phyloP scores from a whole-genome alignment of 2,888 invertebrate species.

The Tetrapedia diversipes region DNA sequence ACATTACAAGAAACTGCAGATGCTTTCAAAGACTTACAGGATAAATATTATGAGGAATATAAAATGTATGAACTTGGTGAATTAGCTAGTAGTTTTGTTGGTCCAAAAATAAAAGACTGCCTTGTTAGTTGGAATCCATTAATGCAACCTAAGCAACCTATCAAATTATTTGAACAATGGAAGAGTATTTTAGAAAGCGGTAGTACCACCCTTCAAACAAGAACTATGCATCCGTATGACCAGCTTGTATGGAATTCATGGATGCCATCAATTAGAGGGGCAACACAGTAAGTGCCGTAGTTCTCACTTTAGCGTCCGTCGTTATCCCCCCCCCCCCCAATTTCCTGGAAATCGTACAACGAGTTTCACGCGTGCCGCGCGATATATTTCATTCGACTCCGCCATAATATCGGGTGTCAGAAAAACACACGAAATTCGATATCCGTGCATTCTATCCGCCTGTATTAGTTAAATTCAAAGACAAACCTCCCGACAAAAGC shows the following conservation, averaged over 20 bases:
- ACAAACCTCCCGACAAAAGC: too few relatives aligned
- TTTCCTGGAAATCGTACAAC: too few relatives aligned
- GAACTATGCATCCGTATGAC: constrained; percentile 89
- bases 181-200: constrained; percentile 85
- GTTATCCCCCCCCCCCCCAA: too few relatives aligned
- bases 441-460: too few relatives aligned
- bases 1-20: constrained; percentile 85
- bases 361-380: too few relatives aligned
- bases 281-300: constrained; percentile 89
- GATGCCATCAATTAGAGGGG: constrained; percentile 91
- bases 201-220: constrained; percentile 77
- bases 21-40: constrained; percentile 85
- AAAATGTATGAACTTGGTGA: constrained; percentile 92
- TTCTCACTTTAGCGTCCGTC: too few relatives aligned
- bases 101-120: constrained; percentile 91
- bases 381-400: too few relatives aligned
- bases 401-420: too few relatives aligned
- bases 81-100: constrained; percentile 92
- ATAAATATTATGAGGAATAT: constrained; percentile 90
- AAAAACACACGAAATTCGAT: too few relatives aligned
- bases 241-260: constrained; percentile 95
- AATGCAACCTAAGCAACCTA: constrained; percentile 86
- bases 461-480: too few relatives aligned
- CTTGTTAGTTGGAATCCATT: constrained; percentile 92
- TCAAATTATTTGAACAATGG: constrained; percentile 89